Conservation (phyloP, 2,888 invertebrate genomes). For the Mystacides longicornis region DNA sequence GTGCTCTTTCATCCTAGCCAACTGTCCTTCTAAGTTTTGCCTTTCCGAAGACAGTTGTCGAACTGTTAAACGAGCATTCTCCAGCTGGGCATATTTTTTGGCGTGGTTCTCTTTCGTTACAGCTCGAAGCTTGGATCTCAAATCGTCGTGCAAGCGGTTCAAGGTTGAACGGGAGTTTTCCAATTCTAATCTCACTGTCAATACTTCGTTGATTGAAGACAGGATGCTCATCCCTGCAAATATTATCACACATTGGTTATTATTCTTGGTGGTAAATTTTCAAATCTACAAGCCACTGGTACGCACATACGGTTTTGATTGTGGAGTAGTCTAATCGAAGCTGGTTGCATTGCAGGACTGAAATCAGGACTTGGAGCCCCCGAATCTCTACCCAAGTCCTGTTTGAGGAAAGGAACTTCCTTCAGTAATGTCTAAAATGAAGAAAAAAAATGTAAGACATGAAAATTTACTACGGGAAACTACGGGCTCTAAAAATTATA, state of each 20-base stretch:
- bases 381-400: slow-evolving; percentile 37
- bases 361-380: slow-evolving; percentile 42
- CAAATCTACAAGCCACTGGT: neutral
- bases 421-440: slow-evolving; percentile 7
- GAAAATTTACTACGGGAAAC: neutral
- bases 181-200: slow-evolving; percentile 41
- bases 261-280: neutral
- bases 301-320: slow-evolving; percentile 39
- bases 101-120: slow-evolving; percentile 41
- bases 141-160: slow-evolving; percentile 39
- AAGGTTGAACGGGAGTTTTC: slow-evolving; percentile 40
- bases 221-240: slow-evolving; percentile 42
- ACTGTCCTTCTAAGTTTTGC: slow-evolving; percentile 31
- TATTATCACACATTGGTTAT: neutral
- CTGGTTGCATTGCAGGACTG: slow-evolving; percentile 37
- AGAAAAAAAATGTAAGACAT: neutral
- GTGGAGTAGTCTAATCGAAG: slow-evolving; percentile 38
- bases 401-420: slow-evolving; percentile 17
- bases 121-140: slow-evolving; percentile 39
- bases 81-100: slow-evolving; percentile 24
- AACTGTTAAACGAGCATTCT: slow-evolving; percentile 4
- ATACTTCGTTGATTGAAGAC: slow-evolving; percentile 42
- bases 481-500: neutral
- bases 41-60: slow-evolving; percentile 10
- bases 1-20: slow-evolving; percentile 40